Evolutionary conservation across 2,888 invertebrate species (phyloP), one percentile per base, ranked within the genome.

Genomic region (Leucophenga maculata): DNA sequence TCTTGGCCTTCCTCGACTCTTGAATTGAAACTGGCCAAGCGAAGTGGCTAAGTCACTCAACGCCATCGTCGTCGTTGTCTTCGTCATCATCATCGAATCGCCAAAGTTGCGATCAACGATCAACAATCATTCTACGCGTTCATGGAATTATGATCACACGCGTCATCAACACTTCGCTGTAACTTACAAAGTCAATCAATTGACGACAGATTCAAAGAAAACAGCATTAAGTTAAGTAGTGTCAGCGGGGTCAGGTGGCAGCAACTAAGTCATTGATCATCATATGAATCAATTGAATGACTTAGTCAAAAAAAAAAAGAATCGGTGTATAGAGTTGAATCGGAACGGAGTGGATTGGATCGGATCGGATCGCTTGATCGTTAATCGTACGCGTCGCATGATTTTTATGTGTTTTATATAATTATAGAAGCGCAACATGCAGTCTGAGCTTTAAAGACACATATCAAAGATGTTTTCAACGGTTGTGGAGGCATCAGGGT

Each of bases 161-260:
- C 62, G 62, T 62, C 62, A 62, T 62, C 59, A 62, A 62, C 62
- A 62, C 62, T 62, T 62, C 46, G 32, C 46, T 46, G 22, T 62
- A 46, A 62, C 62, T 62, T 62, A 62, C 62, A 46, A 32, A 62
- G 46, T 62, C 62, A 46, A 22, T 62, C 46, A 46, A 20, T 62
- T 60, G 60, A 60, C 60, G 44, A 60, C 31, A 60, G 11, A 26
- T 9, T 11, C 60, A 60, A 44, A 20, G 20, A 6, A 8, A 9
- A 20, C 20, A 11, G 16, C 20, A 6, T n/a, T 46, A 3, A 4
- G 46, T 3, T 46, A 16, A 39, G 16, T n/a, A 18, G 50, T 50
- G 8, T n/a, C 16, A 11, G 50, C 18, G 16, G 16, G n/a, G 16
- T n/a, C 50, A 13, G n/a, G 4, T n/a, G 50, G 6, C 50, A 50